Evolutionary conservation across 2,888 invertebrate genomes (phyloP).

Genomic region (Tetramorium bicarinatum): DNA sequence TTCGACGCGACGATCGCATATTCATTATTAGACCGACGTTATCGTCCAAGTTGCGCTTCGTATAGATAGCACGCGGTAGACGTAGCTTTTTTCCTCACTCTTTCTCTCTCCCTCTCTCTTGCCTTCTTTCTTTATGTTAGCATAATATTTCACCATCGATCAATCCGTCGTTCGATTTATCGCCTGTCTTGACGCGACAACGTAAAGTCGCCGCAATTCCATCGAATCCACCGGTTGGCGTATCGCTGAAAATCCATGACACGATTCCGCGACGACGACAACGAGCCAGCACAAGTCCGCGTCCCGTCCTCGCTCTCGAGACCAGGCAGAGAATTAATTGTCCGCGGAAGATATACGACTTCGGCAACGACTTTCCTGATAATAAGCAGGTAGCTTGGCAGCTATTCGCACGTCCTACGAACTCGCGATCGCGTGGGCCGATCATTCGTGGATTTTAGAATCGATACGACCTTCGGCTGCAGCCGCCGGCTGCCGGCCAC

Average conservation of each 20-base stretch:
- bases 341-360: constrained; percentile 60
- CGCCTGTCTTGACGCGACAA: constrained; percentile 4
- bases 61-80: not conserved
- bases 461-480: constrained; percentile 75
- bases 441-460: constrained; percentile 74
- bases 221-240: not conserved
- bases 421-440: constrained; percentile 72
- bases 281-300: not conserved
- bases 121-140: not conserved
- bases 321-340: constrained; percentile 48
- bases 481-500: constrained; percentile 57
- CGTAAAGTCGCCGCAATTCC: constrained; percentile 6
- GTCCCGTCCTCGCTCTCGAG: not conserved
- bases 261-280: constrained; percentile 28
- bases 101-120: not conserved
- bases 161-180: constrained; percentile 26
- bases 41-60: constrained; percentile 1
- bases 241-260: constrained; percentile 41
- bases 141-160: constrained; percentile 29
- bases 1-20: not conserved
- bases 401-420: constrained; percentile 75
- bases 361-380: constrained; percentile 58
- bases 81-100: not conserved
- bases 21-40: constrained; percentile 17
- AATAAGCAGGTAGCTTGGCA: constrained; percentile 69